Conservation (phyloP, 2,113 vertebrate genomes). For the Hiodon tergisus region DNA sequence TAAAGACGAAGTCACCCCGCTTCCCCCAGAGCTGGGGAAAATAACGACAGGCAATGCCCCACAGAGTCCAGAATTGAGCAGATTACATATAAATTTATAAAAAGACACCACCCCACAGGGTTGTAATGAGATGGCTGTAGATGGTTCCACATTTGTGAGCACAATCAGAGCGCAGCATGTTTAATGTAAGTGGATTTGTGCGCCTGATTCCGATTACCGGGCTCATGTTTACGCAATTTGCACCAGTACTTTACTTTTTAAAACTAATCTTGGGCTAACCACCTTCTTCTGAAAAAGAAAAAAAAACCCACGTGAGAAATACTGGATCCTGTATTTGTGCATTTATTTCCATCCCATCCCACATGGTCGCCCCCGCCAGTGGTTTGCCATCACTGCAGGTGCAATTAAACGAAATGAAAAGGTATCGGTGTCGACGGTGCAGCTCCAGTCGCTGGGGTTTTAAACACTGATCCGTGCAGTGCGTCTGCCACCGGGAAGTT, state of each 20-base stretch:
- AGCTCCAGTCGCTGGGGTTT: not conserved
- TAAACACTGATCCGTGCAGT: not conserved
- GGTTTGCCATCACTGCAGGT: conserved; percentile 1
- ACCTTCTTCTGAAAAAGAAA: no score
- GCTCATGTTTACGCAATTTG: no score
- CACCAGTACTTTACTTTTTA: no score
- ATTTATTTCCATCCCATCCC: not conserved
- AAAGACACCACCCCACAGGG: not conserved
- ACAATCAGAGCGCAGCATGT: not conserved
- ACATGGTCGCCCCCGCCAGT: not conserved
- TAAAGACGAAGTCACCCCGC: no score
- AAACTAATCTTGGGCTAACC: no score
- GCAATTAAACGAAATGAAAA: conserved; percentile 14
- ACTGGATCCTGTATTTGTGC: not conserved
- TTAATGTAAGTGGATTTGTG: not conserved
- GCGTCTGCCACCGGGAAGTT: not conserved
- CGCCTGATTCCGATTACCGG: not conserved
- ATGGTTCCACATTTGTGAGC: not conserved
- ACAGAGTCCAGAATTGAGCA: not conserved
- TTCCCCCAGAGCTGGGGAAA: not conserved
- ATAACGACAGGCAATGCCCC: conserved; percentile 10
- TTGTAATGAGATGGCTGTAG: not conserved
- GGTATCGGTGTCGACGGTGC: not conserved
- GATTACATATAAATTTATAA: conserved; percentile 12
- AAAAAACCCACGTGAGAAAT: not conserved